Conservation (phyloP, 2,888 invertebrate species). For the Seladonia tumulorum region DNA sequence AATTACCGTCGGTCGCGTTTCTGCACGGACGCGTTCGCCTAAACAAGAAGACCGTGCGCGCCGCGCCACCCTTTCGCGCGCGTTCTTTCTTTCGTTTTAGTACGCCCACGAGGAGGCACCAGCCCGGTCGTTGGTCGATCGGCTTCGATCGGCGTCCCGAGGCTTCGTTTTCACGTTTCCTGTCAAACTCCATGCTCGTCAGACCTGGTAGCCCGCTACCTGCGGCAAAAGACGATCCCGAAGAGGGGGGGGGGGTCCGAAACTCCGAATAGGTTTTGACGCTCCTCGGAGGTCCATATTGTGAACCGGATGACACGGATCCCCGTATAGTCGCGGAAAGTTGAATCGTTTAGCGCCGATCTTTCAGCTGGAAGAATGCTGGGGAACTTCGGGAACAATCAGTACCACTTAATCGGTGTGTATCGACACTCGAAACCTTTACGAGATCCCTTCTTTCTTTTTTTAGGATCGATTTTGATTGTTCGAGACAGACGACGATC, state of each 20-base stretch:
- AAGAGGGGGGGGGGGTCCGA: constrained; percentile 31
- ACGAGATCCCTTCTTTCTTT: not conserved
- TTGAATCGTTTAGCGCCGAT: constrained; percentile 42
- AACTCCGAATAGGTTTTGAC: not conserved
- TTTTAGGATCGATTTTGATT: constrained; percentile 21
- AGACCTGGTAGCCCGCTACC: constrained; percentile 32
- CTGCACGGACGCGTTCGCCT: constrained; percentile 49
- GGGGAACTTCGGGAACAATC: constrained; percentile 35
- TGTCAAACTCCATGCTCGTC: constrained; percentile 56
- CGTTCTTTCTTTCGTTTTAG: not conserved
- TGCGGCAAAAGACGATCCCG: constrained; percentile 19
- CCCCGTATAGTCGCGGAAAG: constrained; percentile 17
- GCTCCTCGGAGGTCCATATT: constrained; percentile 42
- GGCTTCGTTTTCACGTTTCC: constrained; percentile 39
- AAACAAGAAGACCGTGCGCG: constrained; percentile 27
- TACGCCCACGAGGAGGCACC: not conserved
- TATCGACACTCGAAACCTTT: constrained; percentile 40
- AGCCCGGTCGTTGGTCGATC: not conserved
- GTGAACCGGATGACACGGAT: constrained; percentile 52
- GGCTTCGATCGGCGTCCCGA: constrained; percentile 31
- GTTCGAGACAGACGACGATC: constrained; percentile 6
- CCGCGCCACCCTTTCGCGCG: not conserved
- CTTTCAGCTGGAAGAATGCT: constrained; percentile 39
- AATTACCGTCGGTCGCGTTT: constrained; percentile 72
- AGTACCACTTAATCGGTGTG: constrained; percentile 35